A percentile compares a stretch with the other conserved stretches of the same genome.
Evolutionary conservation across 2,888 invertebrate genomes (phyloP).

Genomic region (Chymomyza caudatula): DNA sequence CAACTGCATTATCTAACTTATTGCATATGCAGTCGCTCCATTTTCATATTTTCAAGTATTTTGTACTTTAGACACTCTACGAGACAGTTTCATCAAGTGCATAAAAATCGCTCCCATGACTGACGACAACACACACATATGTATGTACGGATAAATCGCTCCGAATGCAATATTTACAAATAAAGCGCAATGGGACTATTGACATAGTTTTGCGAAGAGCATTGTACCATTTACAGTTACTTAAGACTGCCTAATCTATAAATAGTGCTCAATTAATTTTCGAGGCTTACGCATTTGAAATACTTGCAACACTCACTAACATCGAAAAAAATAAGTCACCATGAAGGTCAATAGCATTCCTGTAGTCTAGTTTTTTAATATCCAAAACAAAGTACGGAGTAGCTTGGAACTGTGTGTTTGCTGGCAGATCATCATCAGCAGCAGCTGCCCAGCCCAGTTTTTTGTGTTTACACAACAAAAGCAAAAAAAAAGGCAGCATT

Average conservation of each 20-base stretch:
- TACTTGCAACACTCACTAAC: conserved; percentile 13
- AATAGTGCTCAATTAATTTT: neutral
- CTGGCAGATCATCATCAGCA: neutral
- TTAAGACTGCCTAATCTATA: conserved; percentile 32
- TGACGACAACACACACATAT: conserved; percentile 3
- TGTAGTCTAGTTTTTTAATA: neutral
- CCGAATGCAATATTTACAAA: too few relatives aligned
- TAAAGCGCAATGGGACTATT: conserved; percentile 50
- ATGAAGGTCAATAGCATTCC: conserved; percentile 61
- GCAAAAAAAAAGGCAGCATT: neutral
- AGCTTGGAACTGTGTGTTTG: neutral
- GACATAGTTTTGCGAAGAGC: conserved; percentile 55
- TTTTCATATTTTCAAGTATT: neutral
- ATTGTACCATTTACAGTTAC: conserved; percentile 48
- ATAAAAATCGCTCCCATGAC: neutral
- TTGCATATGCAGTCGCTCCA: conserved; percentile 29
- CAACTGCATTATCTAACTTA: conserved; percentile 27
- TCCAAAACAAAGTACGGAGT: neutral
- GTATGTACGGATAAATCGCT: neutral
- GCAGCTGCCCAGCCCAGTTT: conserved; percentile 18
- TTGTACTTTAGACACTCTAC: neutral
- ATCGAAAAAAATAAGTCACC: conserved; percentile 40
- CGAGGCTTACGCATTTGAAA: conserved; percentile 36
- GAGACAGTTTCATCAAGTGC: neutral
- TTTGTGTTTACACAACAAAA: neutral